Conservation (phyloP, 2,113 vertebrate genomes). For the western clawed frog (Xenopus tropicalis) region UCB_Xtro_10.0 CM004449.2:32045501-32046000, state of each 20-base stretch:
- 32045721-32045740: constrained; percentile 4
- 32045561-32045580: constrained; percentile 26
- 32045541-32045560: constrained; percentile 27
- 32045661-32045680: background rate
- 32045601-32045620: constrained; percentile 19
- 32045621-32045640: constrained; percentile 26
- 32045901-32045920: background rate
- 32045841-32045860: constrained; percentile 15
- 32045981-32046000: background rate
- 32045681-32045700: background rate
- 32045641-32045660: constrained; percentile 12
- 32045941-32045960: background rate
- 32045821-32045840: constrained; percentile 30
- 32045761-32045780: constrained; percentile 11
- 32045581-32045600: constrained; percentile 18
- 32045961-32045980: background rate
- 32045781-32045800: constrained; percentile 33
- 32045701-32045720: background rate
- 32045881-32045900: constrained; percentile 1
- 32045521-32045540: constrained; percentile 3
- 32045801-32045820: constrained; percentile 29
- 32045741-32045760: constrained; percentile 6
- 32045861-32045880: constrained; percentile 28
- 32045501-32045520: background rate
- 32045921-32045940: background rate